These are phyloP conservation scores for Agriotes lineatus DNA, from an alignment of 2,888 invertebrate genomes.

Conservation along the genomic window DNA sequence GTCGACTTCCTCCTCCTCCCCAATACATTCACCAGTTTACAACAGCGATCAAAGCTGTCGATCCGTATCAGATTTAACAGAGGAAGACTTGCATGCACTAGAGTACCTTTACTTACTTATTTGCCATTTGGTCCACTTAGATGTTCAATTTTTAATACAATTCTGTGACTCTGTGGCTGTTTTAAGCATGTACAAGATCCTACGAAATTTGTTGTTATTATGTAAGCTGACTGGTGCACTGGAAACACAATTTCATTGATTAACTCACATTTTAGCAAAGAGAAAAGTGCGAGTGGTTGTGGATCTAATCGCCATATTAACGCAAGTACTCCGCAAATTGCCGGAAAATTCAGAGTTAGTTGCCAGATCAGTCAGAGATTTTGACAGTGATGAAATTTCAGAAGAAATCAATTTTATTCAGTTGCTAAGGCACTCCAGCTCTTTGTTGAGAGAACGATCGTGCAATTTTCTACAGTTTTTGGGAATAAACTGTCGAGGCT, in stretches of 20 bases:
- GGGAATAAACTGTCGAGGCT: constrained; percentile 76
- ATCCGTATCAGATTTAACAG: constrained; percentile 65
- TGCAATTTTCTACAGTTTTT: constrained; percentile 80
- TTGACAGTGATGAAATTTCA: constrained; percentile 46
- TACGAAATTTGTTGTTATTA: constrained; percentile 67
- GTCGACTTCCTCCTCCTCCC: constrained; percentile 41
- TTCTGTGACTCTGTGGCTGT: constrained; percentile 78
- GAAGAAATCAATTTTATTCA: constrained; percentile 71
- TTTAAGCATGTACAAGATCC: constrained; percentile 67
- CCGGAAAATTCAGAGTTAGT: constrained; percentile 84
- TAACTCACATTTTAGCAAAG: constrained; percentile 63
- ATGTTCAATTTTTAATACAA: constrained; percentile 75
- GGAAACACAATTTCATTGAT: too few species aligned
- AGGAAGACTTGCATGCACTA: constrained; percentile 74
- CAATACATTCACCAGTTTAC: constrained; percentile 45
- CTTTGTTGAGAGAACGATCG: constrained; percentile 72
- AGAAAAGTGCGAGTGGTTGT: constrained; percentile 74
- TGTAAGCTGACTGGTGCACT: constrained; percentile 63
- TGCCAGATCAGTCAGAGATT: constrained; percentile 75
- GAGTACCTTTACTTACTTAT: constrained; percentile 78
- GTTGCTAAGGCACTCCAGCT: constrained; percentile 72
- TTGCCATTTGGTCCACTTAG: constrained; percentile 75
- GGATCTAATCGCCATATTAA: constrained; percentile 80
- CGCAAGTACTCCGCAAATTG: constrained; percentile 78
- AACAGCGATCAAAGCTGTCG: constrained; percentile 51